These are phyloP conservation scores for Meda fulgida DNA, from an alignment of 2,797 vertebrate species.

Conservation along the genomic window DNA sequence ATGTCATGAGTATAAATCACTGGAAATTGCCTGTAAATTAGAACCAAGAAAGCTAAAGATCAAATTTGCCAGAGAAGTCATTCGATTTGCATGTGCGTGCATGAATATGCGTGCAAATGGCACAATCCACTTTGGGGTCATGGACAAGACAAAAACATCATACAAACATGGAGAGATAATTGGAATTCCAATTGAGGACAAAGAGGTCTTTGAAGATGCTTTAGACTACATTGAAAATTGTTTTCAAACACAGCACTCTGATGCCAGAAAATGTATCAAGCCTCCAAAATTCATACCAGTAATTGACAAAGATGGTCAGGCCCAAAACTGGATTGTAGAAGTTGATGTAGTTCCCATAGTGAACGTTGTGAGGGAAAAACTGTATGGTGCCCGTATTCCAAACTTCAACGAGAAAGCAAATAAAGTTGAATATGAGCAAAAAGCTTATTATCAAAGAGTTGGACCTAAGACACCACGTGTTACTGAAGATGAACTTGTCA, in stretches of 20 bases:
- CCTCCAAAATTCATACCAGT: constrained; percentile 83
- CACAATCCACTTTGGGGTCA: constrained; percentile 86
- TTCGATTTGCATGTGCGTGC: constrained; percentile 83
- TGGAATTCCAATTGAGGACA: constrained; percentile 75
- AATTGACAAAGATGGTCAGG: constrained; percentile 66
- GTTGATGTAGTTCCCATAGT: constrained; percentile 79
- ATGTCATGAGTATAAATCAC: constrained; percentile 86
- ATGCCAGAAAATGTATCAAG: constrained; percentile 78
- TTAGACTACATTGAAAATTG: constrained; percentile 78
- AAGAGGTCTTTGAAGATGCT: constrained; percentile 78
- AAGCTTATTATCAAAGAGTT: constrained; percentile 69
- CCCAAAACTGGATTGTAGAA: constrained; percentile 81
- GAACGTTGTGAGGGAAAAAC: constrained; percentile 68
- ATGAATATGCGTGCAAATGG: constrained; percentile 86
- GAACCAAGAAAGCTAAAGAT: constrained; percentile 74
- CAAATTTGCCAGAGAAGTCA: constrained; percentile 82
- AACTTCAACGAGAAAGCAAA: constrained; percentile 75
- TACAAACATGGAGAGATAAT: constrained; percentile 80
- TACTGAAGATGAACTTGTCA: constrained; percentile 66
- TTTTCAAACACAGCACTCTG: constrained; percentile 53
- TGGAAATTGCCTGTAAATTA: constrained; percentile 71
- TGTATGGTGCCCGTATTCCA: constrained; percentile 77
- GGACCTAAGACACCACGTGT: constrained; percentile 78
- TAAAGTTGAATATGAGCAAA: constrained; percentile 74
- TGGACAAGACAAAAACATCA: constrained; percentile 74